phyloP scores from a whole-genome alignment of 2,113 vertebrate genomes.

The Ciconia maguari region DNA sequence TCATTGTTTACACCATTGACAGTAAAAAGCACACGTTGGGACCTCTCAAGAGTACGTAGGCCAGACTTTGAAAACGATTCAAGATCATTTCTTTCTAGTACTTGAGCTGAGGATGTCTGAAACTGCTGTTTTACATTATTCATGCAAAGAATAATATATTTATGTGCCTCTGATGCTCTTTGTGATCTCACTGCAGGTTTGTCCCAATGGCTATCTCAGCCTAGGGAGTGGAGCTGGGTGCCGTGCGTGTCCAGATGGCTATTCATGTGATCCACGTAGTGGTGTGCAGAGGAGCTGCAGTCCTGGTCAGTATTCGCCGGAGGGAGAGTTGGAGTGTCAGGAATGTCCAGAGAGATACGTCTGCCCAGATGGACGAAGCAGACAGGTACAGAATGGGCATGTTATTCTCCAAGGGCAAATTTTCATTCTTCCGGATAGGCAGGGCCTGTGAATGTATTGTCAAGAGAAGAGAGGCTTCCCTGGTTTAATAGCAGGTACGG shows the following conservation, averaged over 20 bases:
- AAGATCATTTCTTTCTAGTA: background rate
- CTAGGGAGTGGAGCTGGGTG: constrained; percentile 78
- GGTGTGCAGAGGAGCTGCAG: constrained; percentile 71
- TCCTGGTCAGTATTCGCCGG: constrained; percentile 77
- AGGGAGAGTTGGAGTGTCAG: constrained; percentile 76
- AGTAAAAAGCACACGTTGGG: background rate
- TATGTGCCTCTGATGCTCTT: background rate
- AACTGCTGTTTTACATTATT: background rate
- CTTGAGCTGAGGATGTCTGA: background rate
- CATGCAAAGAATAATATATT: background rate
- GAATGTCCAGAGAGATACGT: constrained; percentile 75
- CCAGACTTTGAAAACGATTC: background rate
- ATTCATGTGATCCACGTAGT: constrained; percentile 68
- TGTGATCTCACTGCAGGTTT: constrained; percentile 65
- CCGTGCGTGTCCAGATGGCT: constrained; percentile 79
- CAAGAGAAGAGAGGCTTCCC: background rate
- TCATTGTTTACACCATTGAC: background rate
- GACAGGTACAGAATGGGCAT: constrained; percentile 45
- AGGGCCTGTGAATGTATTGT: background rate
- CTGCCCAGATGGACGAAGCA: constrained; percentile 75
- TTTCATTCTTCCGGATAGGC: background rate
- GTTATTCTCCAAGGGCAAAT: fast-evolving
- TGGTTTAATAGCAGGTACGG: background rate
- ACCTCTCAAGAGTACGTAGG: background rate
- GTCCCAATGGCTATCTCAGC: constrained; percentile 79